These are phyloP conservation scores for Salvelinus alpinus DNA, from an alignment of 2,113 vertebrate genomes.

Conservation along the genomic window DNA sequence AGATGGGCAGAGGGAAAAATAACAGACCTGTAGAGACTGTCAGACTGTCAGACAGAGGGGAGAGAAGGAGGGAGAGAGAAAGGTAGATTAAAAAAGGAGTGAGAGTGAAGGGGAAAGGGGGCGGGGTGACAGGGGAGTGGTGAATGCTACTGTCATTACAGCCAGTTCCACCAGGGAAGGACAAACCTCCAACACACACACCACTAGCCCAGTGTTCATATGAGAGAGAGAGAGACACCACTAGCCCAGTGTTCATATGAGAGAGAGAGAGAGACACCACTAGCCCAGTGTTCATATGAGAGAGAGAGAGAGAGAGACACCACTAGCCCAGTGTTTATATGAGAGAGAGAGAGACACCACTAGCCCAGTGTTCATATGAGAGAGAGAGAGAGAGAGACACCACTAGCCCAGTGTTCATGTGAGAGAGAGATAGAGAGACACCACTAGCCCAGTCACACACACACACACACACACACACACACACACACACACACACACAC, in stretches of 20 bases:
- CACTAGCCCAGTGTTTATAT: too few relatives aligned
- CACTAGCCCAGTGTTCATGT: too few relatives aligned
- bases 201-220: neutral
- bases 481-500: neutral
- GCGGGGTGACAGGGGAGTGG: neutral
- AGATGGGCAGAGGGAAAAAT: conserved; percentile 43
- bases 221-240: too few relatives aligned
- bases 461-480: neutral
- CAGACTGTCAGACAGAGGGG: conserved; percentile 10
- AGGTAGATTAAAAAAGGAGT: conserved; percentile 15
- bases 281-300: too few relatives aligned
- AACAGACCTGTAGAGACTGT: conserved; percentile 1
- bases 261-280: too few relatives aligned
- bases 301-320: too few relatives aligned
- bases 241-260: too few relatives aligned
- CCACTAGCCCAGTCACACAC: too few relatives aligned
- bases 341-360: too few relatives aligned
- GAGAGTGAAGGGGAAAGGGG: conserved; percentile 9
- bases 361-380: too few relatives aligned
- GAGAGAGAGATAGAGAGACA: too few relatives aligned
- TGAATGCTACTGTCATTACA: conserved; percentile 38
- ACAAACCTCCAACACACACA: conserved; percentile 57
- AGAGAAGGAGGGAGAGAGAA: conserved; percentile 24
- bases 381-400: too few relatives aligned
- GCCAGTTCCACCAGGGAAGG: conserved; percentile 38